These are phyloP conservation scores for Dynastes hyllus DNA, from an alignment of 2,888 invertebrate species.

Conservation along the genomic window DNA sequence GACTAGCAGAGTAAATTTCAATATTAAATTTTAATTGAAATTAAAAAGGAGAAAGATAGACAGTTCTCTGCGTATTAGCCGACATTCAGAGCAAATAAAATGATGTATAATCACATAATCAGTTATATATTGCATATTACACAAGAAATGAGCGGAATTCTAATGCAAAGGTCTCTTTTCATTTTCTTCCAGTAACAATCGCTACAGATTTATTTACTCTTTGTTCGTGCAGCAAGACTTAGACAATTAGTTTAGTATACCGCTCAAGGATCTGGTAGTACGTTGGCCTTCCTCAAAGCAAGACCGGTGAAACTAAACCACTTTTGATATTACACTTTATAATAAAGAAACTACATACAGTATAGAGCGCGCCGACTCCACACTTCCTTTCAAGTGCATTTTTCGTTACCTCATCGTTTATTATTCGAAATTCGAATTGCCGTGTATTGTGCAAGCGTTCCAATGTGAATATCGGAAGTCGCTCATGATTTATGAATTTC, in stretches of 20 bases:
- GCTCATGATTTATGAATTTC: conserved; percentile 32
- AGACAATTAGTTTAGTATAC: conserved; percentile 23
- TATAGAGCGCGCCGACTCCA: background rate
- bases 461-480: conserved; percentile 29
- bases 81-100: conserved; percentile 1
- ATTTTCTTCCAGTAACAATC: background rate
- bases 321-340: conserved; percentile 34
- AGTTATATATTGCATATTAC: background rate
- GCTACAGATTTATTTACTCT: conserved; percentile 3
- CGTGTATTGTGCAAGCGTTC: conserved; percentile 10
- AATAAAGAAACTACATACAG: conserved; percentile 6
- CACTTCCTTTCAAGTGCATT: conserved; percentile 35
- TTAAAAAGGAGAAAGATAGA: background rate
- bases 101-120: background rate
- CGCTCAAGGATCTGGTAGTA: conserved; percentile 33
- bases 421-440: conserved; percentile 31
- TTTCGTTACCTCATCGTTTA: conserved; percentile 25
- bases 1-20: too few relatives aligned
- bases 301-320: conserved; percentile 26
- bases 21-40: background rate
- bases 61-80: background rate
- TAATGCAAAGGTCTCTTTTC: conserved; percentile 1
- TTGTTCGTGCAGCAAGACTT: background rate
- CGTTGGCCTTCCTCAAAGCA: conserved; percentile 38
- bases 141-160: conserved; percentile 21